phyloP scores from a whole-genome alignment of 2,888 invertebrate genomes.

The Patella ulyssiponensis region DNA sequence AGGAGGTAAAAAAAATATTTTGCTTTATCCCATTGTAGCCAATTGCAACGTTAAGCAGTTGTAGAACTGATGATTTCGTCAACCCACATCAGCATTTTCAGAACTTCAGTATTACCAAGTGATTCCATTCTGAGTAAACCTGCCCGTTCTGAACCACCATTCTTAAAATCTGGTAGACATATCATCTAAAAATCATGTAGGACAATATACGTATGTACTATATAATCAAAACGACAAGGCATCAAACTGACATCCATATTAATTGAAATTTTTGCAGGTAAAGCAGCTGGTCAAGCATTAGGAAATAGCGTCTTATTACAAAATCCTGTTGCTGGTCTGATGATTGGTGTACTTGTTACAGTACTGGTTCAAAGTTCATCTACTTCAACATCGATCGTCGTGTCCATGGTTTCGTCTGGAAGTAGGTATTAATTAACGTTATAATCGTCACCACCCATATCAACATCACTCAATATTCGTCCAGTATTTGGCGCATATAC shows the following conservation, averaged over 20 bases:
- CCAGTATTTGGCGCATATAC: too few species aligned
- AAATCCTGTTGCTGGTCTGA: constrained; percentile 30
- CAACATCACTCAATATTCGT: too few species aligned
- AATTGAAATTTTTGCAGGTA: constrained; percentile 15
- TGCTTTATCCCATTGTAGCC: neutral
- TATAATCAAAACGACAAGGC: neutral
- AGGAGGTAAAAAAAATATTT: constrained; percentile 40
- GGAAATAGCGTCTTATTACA: constrained; percentile 21
- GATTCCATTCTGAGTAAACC: too few species aligned
- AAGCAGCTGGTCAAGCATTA: constrained; percentile 25
- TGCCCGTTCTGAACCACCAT: neutral
- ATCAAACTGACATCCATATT: neutral
- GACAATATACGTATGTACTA: neutral
- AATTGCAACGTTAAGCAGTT: neutral
- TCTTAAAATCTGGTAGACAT: neutral
- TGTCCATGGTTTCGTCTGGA: constrained; percentile 45
- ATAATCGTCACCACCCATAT: neutral
- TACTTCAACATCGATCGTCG: constrained; percentile 44
- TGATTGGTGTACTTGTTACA: constrained; percentile 28
- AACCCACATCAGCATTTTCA: too few species aligned
- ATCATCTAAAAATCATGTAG: neutral
- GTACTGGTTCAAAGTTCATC: constrained; percentile 43
- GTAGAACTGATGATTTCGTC: neutral
- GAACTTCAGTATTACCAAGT: too few species aligned
- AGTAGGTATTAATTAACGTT: constrained; percentile 26